phyloP scores from a whole-genome alignment of 2,113 vertebrate genomes.

The Morone chrysops region DNA sequence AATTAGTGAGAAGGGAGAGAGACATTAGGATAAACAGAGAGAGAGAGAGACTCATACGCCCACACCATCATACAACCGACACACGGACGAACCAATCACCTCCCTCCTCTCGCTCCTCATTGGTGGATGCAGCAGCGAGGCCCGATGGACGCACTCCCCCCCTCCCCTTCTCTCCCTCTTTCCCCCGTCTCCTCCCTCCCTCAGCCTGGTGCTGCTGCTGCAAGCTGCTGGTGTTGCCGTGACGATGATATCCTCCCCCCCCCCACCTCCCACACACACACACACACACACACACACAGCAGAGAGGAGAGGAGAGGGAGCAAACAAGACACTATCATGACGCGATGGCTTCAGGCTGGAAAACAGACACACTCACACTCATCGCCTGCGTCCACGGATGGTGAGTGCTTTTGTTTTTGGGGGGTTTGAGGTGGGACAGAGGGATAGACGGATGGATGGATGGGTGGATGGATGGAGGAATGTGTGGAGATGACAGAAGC shows the following conservation, averaged over 20 bases:
- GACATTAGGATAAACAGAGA: not conserved
- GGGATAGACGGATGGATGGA: slow-evolving; percentile 23
- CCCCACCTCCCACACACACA: slow-evolving; percentile 30
- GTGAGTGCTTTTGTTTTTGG: slow-evolving; percentile 54
- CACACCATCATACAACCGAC: not conserved
- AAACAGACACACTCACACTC: slow-evolving; percentile 43
- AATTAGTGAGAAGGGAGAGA: slow-evolving; percentile 3
- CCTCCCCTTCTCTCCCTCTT: too few relatives aligned
- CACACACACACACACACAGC: slow-evolving; percentile 30
- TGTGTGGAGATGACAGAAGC: slow-evolving; percentile 69
- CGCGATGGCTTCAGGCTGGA: slow-evolving; percentile 69
- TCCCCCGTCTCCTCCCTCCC: not conserved
- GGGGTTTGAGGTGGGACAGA: not conserved
- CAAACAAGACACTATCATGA: slow-evolving; percentile 64
- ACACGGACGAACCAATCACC: slow-evolving; percentile 39
- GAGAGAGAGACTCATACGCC: not conserved
- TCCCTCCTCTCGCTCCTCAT: slow-evolving; percentile 30
- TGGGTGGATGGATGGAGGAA: slow-evolving; percentile 57
- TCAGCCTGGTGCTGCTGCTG: slow-evolving; percentile 63
- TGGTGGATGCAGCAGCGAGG: slow-evolving; percentile 36
- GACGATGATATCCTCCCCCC: slow-evolving; percentile 70
- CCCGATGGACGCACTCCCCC: not conserved
- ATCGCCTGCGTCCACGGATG: slow-evolving; percentile 22
- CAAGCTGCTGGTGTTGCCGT: slow-evolving; percentile 77
- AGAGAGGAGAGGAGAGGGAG: slow-evolving; percentile 51